A percentile compares a stretch with the other conserved stretches of the same genome.
Evolutionary conservation across 1,140 invertebrate species (phyloP).

Genomic region (Leptoteleia sp.): DNA sequence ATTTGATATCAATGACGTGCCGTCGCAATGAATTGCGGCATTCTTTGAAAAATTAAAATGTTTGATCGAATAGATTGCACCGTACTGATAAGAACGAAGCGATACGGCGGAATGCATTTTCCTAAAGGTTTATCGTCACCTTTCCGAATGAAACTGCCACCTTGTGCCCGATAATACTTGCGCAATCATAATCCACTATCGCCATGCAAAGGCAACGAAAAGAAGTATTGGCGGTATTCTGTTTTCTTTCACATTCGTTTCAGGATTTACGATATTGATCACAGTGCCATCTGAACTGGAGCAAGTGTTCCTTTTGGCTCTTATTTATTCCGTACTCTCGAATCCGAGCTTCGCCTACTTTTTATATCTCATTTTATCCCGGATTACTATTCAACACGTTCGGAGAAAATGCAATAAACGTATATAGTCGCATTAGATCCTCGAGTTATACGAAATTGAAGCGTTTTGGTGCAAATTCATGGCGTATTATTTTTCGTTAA

Average conservation of each 20-base stretch:
- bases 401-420: conserved; percentile 62
- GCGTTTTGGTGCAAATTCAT: conserved; percentile 55
- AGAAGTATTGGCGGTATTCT: conserved; percentile 64
- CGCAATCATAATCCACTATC: conserved; percentile 69
- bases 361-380: conserved; percentile 64
- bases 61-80: conserved; percentile 49
- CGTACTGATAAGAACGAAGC: conserved; percentile 47
- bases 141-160: conserved; percentile 60
- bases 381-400: conserved; percentile 63
- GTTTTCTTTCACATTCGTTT: conserved; percentile 72
- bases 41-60: conserved; percentile 22
- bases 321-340: conserved; percentile 69
- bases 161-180: conserved; percentile 58
- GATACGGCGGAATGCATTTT: conserved; percentile 54
- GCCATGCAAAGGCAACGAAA: conserved; percentile 66
- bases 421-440: conserved; percentile 59
- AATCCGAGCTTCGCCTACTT: conserved; percentile 63
- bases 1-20: conserved; percentile 12
- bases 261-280: conserved; percentile 79
- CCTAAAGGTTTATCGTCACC: conserved; percentile 57
- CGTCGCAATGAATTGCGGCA: conserved; percentile 22
- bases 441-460: conserved; percentile 56
- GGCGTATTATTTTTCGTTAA: conserved; percentile 44
- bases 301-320: conserved; percentile 69
- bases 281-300: conserved; percentile 76